Percentiles rank a stretch among this genome's conserved stretches.
phyloP scores from a whole-genome alignment of 1,140 invertebrate species.

The Neodiprion pinetum region DNA sequence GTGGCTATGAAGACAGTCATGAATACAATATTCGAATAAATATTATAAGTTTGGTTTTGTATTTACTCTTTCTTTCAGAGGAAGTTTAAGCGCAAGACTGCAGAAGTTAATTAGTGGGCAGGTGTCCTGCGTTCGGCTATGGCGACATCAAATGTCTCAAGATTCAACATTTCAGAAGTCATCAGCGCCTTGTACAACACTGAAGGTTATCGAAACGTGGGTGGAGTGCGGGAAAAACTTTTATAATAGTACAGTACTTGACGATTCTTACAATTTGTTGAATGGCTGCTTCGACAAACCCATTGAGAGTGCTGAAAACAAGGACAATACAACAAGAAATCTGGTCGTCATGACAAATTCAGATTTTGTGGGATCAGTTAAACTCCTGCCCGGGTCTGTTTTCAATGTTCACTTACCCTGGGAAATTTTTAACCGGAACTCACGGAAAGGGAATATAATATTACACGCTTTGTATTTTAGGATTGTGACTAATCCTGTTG shows the following conservation, averaged over 20 bases:
- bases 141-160: constrained; percentile 46
- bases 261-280: constrained; percentile 44
- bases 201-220: constrained; percentile 33
- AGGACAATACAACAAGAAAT: neutral
- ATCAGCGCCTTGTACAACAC: constrained; percentile 33
- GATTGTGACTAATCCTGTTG: constrained; percentile 21
- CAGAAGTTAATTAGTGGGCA: constrained; percentile 42
- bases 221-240: constrained; percentile 40
- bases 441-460: constrained; percentile 24
- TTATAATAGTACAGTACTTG: constrained; percentile 40
- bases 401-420: constrained; percentile 54
- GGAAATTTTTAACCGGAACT: constrained; percentile 42
- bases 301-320: neutral
- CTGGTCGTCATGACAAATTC: constrained; percentile 47
- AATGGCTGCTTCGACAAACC: neutral
- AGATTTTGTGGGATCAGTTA: constrained; percentile 46
- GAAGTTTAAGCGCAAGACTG: constrained; percentile 43
- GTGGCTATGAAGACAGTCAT: neutral
- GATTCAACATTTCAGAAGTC: constrained; percentile 20
- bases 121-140: constrained; percentile 46
- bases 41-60: neutral
- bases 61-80: constrained; percentile 42
- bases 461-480: constrained; percentile 45
- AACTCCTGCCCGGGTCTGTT: constrained; percentile 30
- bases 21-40: neutral